A percentile compares a stretch with the other conserved stretches of the same genome.
Conservation (phyloP, 2,797 vertebrate species). For the Sphenopsis melanotis region DNA sequence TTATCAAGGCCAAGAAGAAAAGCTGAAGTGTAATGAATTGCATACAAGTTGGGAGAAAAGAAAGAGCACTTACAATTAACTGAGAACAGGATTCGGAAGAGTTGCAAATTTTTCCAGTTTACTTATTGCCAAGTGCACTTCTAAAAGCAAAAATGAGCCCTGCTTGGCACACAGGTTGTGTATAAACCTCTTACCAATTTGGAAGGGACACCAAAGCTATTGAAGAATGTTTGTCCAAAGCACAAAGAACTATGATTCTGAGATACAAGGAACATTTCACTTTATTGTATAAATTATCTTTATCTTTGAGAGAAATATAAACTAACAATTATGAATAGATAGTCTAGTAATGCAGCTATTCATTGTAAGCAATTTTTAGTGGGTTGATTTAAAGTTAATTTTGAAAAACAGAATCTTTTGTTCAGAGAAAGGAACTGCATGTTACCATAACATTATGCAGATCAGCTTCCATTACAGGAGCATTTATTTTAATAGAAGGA, state of each 20-base stretch:
- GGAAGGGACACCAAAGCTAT: neutral
- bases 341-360: neutral
- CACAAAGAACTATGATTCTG: neutral
- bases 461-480: neutral
- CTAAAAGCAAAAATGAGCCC: neutral
- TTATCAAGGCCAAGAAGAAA: neutral
- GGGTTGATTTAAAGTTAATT: neutral
- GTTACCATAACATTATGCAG: constrained; percentile 1
- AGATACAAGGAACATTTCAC: neutral
- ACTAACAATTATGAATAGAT: neutral
- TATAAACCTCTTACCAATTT: neutral
- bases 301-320: neutral
- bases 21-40: neutral
- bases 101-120: neutral
- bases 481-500: neutral
- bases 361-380: neutral
- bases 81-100: neutral
- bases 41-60: neutral
- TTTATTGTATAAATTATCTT: neutral
- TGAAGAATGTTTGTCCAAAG: neutral
- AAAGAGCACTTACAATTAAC: neutral
- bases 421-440: neutral
- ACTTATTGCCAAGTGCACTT: neutral
- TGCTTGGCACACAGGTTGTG: neutral
- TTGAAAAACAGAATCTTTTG: constrained; percentile 10